phyloP scores from a whole-genome alignment of 2,797 vertebrate species.

The Eutrigla gurnardus region DNA sequence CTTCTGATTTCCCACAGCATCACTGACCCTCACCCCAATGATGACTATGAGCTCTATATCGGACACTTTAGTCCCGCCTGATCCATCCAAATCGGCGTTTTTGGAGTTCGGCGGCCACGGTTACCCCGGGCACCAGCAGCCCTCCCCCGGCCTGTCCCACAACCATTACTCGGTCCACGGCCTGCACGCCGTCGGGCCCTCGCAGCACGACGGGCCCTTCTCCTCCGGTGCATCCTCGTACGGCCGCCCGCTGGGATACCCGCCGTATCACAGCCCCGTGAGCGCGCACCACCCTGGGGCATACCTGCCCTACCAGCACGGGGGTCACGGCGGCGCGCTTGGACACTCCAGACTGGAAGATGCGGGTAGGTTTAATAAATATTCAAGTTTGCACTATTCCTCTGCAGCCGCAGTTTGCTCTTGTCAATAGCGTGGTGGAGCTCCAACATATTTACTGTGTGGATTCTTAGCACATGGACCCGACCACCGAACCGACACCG shows the following conservation, averaged over 20 bases:
- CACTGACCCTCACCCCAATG: conserved; percentile 64
- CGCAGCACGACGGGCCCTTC: conserved; percentile 85
- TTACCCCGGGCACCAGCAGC: conserved; percentile 83
- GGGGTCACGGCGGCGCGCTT: conserved; percentile 79
- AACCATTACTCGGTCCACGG: conserved; percentile 86
- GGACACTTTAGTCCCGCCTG: conserved; percentile 86
- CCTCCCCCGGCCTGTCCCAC: conserved; percentile 81
- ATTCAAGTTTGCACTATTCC: background rate
- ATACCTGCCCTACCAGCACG: conserved; percentile 85
- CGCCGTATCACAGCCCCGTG: conserved; percentile 82
- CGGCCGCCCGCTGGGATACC: conserved; percentile 84
- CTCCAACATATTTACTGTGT: background rate
- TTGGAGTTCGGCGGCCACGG: conserved; percentile 88
- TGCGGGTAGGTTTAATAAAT: conserved; percentile 78
- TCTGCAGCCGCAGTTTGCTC: no score
- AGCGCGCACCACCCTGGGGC: conserved; percentile 81
- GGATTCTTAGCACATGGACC: background rate
- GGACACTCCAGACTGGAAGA: conserved; percentile 82
- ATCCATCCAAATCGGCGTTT: conserved; percentile 89
- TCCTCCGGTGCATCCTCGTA: conserved; percentile 77
- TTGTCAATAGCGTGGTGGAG: background rate
- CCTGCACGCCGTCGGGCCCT: conserved; percentile 79
- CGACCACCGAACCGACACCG: no score
- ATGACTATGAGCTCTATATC: conserved; percentile 93
- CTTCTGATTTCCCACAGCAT: conserved; percentile 49